Base-by-base conservation (phyloP, 2,888 invertebrate species). In the Polyommatus icarus region DNA sequence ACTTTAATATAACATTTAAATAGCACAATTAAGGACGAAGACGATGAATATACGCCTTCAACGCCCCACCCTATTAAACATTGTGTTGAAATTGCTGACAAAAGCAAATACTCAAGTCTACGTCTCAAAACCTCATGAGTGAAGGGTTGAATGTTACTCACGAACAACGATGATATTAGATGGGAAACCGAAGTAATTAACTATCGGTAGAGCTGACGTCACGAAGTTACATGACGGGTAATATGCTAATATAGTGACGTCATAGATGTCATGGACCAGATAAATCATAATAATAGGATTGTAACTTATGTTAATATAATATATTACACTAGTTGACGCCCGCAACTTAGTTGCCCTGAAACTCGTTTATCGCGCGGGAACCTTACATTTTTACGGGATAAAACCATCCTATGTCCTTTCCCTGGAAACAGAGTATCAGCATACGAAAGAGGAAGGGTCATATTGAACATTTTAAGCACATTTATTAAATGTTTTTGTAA, bases 201-300 rank as follows among this genome's bases (percentile, higher is more conserved):
- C 67, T 67, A 32, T 67, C 67, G 61, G 61, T 67, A 12, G 12
- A 67, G 61, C 61, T 67, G 61, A 67, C 61, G 67, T 67, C 29
- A 67, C 67, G 24, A 15, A 15, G 29, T 67, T 67, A 67, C 67
- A 15, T 67, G 67, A 67, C 32, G 67, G 67, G 67, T 67, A 67
- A 67, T 67, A 67, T 67, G 67, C 29, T 67, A 67, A 67, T 67
- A 32, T 18, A 32, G 15, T 67, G 29, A 32, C 32, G 67, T 6
- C 29, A 32, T 67, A 20, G 20, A 24, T 24, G 61, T 24, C 24
- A 24, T 12, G 12, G 1, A 32, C 6, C 15, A 67, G 29, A 67
- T 67, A 24, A 61, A 61, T 67, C 10, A 32, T 24, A 24, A 24
- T 15, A 15, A 15, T 12, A 50, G 50, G 15, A 50, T 15, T 15